Evolutionary conservation across 2,113 vertebrate species (phyloP).

Genomic region (Perca flavescens): DNA sequence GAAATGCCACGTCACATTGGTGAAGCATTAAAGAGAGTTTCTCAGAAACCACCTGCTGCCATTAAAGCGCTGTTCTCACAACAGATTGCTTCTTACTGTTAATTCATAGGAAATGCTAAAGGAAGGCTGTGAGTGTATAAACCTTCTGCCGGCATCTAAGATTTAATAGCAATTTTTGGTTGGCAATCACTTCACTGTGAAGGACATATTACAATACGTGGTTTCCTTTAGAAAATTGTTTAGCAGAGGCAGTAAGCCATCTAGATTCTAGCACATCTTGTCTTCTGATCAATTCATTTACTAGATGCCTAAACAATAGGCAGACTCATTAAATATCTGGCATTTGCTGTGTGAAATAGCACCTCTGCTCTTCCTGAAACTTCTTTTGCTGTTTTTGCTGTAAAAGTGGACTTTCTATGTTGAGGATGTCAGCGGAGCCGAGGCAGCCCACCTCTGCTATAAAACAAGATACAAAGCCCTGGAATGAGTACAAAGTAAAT

Average conservation of each 20-base stretch:
- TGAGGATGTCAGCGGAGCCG: not conserved
- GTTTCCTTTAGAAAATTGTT: not conserved
- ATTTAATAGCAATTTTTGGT: not conserved
- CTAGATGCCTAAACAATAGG: not conserved
- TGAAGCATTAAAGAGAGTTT: conserved; percentile 4
- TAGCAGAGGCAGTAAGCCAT: not conserved
- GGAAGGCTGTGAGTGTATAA: fast-evolving
- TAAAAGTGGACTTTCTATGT: not conserved
- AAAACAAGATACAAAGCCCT: not conserved
- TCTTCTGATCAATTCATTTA: not conserved
- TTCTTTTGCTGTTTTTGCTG: not conserved
- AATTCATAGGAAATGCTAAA: not conserved
- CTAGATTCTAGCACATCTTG: not conserved
- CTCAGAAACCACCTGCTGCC: conserved; percentile 57
- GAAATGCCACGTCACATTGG: not conserved
- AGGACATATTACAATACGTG: not conserved
- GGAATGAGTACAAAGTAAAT: too few species aligned
- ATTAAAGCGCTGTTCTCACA: not conserved
- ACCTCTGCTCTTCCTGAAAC: not conserved
- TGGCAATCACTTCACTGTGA: not conserved
- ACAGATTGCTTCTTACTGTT: not conserved
- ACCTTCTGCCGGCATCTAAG: not conserved
- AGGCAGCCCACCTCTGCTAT: not conserved
- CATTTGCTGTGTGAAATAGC: not conserved
- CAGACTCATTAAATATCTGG: not conserved